These are phyloP conservation scores for Sisyra nigra DNA, from an alignment of 2,888 invertebrate species.

Conservation along the genomic window DNA sequence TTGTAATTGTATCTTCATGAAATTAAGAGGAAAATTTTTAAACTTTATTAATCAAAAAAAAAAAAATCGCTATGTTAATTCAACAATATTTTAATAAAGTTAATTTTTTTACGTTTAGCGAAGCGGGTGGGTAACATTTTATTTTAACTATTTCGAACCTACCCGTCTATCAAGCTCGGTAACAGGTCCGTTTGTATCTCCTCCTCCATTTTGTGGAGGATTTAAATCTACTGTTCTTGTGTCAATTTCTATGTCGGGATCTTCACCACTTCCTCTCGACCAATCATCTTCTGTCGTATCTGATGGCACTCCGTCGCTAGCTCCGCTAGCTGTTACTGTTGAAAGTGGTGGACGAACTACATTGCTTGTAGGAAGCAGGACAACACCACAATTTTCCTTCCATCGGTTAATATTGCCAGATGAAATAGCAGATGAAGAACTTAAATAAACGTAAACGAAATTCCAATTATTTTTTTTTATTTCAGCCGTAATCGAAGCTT, in stretches of 20 bases:
- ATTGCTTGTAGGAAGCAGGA: constrained; percentile 17
- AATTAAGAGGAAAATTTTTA: too few species aligned
- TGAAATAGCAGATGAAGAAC: constrained; percentile 21
- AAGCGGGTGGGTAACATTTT: too few species aligned
- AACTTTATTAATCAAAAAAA: too few species aligned
- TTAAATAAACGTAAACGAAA: background rate
- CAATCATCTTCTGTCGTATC: constrained; percentile 54
- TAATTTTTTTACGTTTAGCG: too few species aligned
- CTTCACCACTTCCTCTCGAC: constrained; percentile 52
- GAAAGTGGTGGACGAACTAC: constrained; percentile 8
- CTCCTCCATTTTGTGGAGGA: constrained; percentile 9
- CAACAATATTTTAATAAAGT: too few species aligned
- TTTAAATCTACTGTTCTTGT: constrained; percentile 18
- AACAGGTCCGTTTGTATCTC: constrained; percentile 23
- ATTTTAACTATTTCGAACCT: constrained; percentile 11
- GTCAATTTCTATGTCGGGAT: constrained; percentile 44
- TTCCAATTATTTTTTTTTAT: background rate
- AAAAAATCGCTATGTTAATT: too few species aligned
- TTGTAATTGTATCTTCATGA: too few species aligned
- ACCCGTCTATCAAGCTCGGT: constrained; percentile 52
- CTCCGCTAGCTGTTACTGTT: constrained; percentile 25
- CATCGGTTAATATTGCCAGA: constrained; percentile 19
- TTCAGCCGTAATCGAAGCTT: background rate
- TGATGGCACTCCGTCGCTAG: constrained; percentile 40
- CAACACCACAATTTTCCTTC: constrained; percentile 19